Conservation (phyloP, 2,797 vertebrate genomes). For the Gallinago solitaria region DNA sequence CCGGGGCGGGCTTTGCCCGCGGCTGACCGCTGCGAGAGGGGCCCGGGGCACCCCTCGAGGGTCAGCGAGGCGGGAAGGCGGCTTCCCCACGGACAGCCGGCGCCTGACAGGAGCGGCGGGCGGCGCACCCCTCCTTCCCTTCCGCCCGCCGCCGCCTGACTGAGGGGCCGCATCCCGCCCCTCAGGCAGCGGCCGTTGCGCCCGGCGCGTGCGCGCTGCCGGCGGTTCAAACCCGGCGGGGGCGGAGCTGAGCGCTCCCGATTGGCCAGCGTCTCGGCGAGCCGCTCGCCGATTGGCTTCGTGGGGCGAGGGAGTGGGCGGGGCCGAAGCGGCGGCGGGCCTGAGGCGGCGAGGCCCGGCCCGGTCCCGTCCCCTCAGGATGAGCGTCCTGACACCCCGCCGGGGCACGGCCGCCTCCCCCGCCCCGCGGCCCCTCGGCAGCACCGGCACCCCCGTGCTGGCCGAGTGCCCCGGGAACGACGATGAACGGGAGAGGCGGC, state of each 20-base stretch:
- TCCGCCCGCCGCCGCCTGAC: fast-evolving
- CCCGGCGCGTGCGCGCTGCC: background rate
- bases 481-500: conserved; percentile 88
- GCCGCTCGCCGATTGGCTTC: background rate
- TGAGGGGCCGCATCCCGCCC: background rate
- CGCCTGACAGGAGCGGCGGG: fast-evolving
- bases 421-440: conserved; percentile 6
- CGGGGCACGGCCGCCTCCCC: conserved; percentile 59
- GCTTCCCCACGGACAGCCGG: background rate
- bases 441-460: conserved; percentile 79
- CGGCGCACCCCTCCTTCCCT: fast-evolving
- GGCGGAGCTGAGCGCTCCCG: fast-evolving
- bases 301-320: fast-evolving
- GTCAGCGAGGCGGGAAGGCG: background rate
- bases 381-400: conserved; percentile 74
- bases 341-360: fast-evolving
- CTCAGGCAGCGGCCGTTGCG: background rate
- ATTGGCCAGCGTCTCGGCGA: fast-evolving
- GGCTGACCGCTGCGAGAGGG: background rate
- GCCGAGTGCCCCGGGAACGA: conserved; percentile 87
- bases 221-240: background rate
- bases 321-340: fast-evolving
- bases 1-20: background rate
- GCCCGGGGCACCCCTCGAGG: no score
- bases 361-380: background rate